Evolutionary conservation across 2,113 vertebrate genomes (phyloP), one percentile per base, ranked within the genome.

Genomic region (Oreochromis niloticus): DNA sequence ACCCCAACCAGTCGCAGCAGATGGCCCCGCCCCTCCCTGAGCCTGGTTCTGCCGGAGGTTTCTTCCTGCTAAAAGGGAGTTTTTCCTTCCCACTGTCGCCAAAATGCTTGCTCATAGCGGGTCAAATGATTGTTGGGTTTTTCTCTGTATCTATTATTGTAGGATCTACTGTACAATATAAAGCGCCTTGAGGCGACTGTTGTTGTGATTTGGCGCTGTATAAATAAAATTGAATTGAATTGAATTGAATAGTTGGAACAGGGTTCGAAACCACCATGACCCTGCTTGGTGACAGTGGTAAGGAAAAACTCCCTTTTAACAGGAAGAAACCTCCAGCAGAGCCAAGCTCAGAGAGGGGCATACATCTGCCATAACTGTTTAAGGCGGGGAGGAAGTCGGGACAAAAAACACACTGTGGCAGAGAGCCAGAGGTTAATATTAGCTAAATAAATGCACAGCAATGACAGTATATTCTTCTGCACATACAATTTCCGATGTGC

Each of bases 311-410:
- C 36, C 36, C 36, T 39, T 39, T 39, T 27, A 39, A 39, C 36
- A 39, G 36, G 36, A 39, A 39, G 36, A 39, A 39, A 22, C 34
- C 10, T 68, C 10, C 61, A 22, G 17, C 16, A 36, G 59, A 63
- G 59, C 16, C 16, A 34, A 34, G 32, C 1, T 66, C 61, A 22
- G 34, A 36, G 17, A 66, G 61, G 32, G 0, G 10, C 61, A n/a
- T 12, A n/a, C 0, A 39, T 66, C 34, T 1, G 34, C 61, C 61
- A 1, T 66, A 1, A 39, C 61, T 22, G 63, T 39, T 68, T 68
- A 39, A 0, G 19, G 34, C 39, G 1, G 34, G 0, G 19, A 39
- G 19, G 61, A 22, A 39, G 34, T 66, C 3, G 0, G 34, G 11
- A 68, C 19, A 68, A 3, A 66, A 39, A 4, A 13, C 19, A 13